Percentiles rank a stretch among this genome's conserved stretches.
Conservation (phyloP, 53 echinoderm and acorn worm genomes). For the Paelopatides confundens region DNA sequence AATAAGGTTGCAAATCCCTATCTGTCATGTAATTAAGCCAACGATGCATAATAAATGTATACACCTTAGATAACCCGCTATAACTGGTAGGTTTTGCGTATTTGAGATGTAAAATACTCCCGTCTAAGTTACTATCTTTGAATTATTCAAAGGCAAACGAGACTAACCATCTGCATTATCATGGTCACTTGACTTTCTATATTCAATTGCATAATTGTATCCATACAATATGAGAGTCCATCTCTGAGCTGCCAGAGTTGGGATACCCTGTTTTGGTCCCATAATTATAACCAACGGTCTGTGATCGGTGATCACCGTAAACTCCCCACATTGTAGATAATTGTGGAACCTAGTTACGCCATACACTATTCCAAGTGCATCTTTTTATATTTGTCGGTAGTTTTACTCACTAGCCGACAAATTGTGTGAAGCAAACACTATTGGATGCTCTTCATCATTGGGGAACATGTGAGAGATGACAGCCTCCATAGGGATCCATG, state of each 20-base stretch:
- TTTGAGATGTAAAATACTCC: neutral
- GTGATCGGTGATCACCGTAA: no score
- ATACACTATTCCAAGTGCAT: constrained; percentile 48
- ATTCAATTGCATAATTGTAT: constrained; percentile 63
- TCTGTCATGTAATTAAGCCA: neutral
- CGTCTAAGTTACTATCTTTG: neutral
- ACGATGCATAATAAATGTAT: neutral
- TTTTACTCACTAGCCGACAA: constrained; percentile 40
- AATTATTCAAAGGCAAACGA: neutral
- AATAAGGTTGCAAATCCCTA: neutral
- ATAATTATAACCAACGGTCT: no score
- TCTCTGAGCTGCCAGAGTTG: constrained; percentile 58
- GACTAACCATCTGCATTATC: constrained; percentile 51
- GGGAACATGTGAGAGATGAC: constrained; percentile 48
- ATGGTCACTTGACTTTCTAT: constrained; percentile 54
- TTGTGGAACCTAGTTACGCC: no score
- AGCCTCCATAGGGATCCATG: constrained; percentile 42
- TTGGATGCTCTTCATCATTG: neutral
- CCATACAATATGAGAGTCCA: constrained; percentile 60
- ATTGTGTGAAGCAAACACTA: neutral
- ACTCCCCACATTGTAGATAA: no score
- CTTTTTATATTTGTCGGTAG: constrained; percentile 53
- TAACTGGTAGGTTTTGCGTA: neutral
- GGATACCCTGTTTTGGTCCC: constrained; percentile 44
- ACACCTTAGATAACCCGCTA: constrained; percentile 26